Base-by-base conservation (phyloP, 2,113 vertebrate species). In the Spheniscus mendiculus region DNA sequence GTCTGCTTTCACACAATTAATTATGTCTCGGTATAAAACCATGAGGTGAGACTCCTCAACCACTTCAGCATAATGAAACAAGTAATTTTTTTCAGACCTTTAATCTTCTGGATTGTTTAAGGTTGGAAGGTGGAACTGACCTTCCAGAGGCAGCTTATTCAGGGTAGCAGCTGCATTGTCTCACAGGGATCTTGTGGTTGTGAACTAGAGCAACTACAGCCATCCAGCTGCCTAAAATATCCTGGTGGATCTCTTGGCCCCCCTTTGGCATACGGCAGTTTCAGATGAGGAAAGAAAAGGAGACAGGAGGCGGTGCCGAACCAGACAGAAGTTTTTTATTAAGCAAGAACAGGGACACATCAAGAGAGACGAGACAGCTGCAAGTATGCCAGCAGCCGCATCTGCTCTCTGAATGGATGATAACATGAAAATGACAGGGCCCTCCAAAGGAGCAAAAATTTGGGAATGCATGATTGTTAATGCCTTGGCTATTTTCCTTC, bases 241-340 rank as follows among this genome's bases (percentile, higher is more conserved):
- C 70, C 61, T 59, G 6, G 45, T 62, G 58, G 58, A 58, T 71
- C 76, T 96, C 73, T 88, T 95, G 88, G n/a, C n/a, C 85, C 44
- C 36, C n/a, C 52, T 95, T 96, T 83, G 71, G 56, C 47, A 61
- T 38, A 53, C 0, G 1, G 49, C 55, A 90, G n/a, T 59, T 89
- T 94, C 34, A 88, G 66, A 81, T 38, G 23, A 89, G 49, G 45
- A 72, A 82, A 92, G 67, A 83, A 97, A 94, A 95, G 59, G 59
- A 95, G 87, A 90, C 77, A 79, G 89, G 89, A 94, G 56, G 36
- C 85, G 61, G 38, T 86, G 44, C 58, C 2, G 40, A 93, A 89
- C 10, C 61, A 93, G 63, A 72, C 84, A 92, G 88, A 94, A 92
- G 84, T 65, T 77, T 95, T 90, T 93, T 92, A 93, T 90, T 89